phyloP scores from a whole-genome alignment of 2,797 vertebrate genomes.

The Tinamus major region DNA sequence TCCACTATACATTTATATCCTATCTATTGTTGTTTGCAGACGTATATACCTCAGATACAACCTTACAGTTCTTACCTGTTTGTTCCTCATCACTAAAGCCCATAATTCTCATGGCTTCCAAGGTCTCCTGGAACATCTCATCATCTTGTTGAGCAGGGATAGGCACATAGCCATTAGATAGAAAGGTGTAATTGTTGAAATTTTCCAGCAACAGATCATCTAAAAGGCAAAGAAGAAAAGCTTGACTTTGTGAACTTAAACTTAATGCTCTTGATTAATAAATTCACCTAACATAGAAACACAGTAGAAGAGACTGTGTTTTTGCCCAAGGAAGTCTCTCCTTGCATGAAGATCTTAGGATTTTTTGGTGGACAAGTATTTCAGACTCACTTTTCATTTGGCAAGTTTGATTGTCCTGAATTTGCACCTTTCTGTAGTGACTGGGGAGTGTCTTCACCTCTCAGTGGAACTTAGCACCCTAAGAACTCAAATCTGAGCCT shows the following conservation, averaged over 20 bases:
- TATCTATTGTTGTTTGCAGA: background rate
- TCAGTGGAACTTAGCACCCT: background rate
- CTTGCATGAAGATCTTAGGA: background rate
- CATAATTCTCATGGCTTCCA: constrained; percentile 97
- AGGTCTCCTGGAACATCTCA: constrained; percentile 93
- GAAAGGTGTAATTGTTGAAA: constrained; percentile 91
- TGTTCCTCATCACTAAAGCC: constrained; percentile 92
- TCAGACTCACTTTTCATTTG: background rate
- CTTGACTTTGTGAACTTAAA: background rate
- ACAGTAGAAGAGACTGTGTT: fast-evolving
- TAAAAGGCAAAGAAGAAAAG: constrained; percentile 67
- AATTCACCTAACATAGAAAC: background rate
- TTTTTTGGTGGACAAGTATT: background rate
- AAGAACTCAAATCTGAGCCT: background rate
- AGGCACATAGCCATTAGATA: constrained; percentile 89
- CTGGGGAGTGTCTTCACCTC: background rate
- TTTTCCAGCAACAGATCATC: constrained; percentile 92
- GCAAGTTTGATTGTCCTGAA: background rate
- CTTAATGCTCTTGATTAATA: background rate
- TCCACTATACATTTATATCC: background rate
- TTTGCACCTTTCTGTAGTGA: background rate
- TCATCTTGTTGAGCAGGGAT: constrained; percentile 91
- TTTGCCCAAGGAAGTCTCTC: background rate
- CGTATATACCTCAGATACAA: background rate
- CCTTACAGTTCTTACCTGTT: constrained; percentile 76